phyloP scores from a whole-genome alignment of 2,113 vertebrate genomes.

The Orycteropus afer region DNA sequence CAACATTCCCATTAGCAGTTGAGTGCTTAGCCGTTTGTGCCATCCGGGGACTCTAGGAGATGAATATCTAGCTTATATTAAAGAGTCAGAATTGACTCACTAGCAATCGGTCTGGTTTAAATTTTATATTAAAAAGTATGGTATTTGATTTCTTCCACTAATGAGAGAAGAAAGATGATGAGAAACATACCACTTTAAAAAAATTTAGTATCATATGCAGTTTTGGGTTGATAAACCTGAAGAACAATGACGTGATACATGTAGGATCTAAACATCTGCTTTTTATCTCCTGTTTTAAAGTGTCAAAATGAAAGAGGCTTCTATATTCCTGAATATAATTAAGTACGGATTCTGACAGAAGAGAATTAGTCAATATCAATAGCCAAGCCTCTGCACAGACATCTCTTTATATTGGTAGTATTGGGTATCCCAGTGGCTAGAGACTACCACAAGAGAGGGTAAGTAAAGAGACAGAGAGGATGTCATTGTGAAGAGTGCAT shows the following conservation, averaged over 20 bases:
- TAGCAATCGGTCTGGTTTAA: background rate
- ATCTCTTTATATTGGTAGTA: too few species aligned
- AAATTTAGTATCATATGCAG: background rate
- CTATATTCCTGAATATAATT: background rate
- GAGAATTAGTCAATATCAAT: background rate
- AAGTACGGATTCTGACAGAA: background rate
- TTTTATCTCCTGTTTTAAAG: constrained; percentile 49
- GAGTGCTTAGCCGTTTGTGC: too few species aligned
- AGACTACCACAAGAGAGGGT: too few species aligned
- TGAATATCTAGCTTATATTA: background rate
- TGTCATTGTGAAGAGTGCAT: background rate
- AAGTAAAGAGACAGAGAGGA: background rate
- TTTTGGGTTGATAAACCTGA: background rate
- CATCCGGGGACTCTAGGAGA: background rate
- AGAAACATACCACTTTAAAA: background rate
- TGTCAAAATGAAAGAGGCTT: constrained; percentile 42
- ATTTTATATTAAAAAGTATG: background rate
- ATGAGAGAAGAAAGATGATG: background rate
- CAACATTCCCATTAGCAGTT: too few species aligned
- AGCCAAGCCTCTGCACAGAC: background rate
- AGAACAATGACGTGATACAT: constrained; percentile 18
- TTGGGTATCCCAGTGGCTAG: background rate
- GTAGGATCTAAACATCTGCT: background rate
- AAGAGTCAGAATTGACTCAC: background rate
- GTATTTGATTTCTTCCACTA: background rate